phyloP scores from a whole-genome alignment of 2,797 vertebrate species.

The Diplodus sargus region DNA sequence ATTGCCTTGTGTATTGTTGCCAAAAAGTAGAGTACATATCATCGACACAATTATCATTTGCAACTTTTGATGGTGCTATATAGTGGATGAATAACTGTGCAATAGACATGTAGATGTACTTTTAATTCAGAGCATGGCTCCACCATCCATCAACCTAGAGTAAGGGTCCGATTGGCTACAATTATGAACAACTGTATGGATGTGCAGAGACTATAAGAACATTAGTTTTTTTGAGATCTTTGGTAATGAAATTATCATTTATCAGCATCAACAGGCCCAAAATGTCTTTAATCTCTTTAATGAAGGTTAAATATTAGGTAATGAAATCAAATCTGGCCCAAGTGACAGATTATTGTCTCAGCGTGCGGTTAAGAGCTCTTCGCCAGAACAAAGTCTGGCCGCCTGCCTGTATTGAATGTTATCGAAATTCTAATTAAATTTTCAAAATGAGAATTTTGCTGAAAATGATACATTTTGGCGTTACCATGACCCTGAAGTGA shows the following conservation, averaged over 20 bases:
- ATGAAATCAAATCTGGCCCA: slow-evolving; percentile 50
- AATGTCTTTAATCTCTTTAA: slow-evolving; percentile 15
- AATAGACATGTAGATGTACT: too few relatives aligned
- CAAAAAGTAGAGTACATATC: too few relatives aligned
- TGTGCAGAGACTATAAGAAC: too few relatives aligned
- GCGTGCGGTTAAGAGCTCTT: slow-evolving; percentile 14
- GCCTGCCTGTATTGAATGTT: slow-evolving; percentile 30
- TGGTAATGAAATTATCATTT: slow-evolving; percentile 1
- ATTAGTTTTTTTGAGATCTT: too few relatives aligned
- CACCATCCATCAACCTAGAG: too few relatives aligned
- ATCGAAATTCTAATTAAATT: slow-evolving; percentile 45
- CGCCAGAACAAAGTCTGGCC: slow-evolving; percentile 38
- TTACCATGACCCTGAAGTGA: slow-evolving; percentile 29
- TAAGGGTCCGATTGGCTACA: too few relatives aligned
- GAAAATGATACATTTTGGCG: slow-evolving; percentile 35
- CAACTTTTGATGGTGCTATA: too few relatives aligned
- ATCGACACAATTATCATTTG: too few relatives aligned
- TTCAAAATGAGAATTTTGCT: slow-evolving; percentile 40
- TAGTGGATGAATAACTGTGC: too few relatives aligned
- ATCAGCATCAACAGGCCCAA: neutral
- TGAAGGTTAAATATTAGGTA: slow-evolving; percentile 30
- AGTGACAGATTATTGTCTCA: slow-evolving; percentile 30
- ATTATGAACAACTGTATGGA: too few relatives aligned
- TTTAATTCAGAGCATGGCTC: too few relatives aligned
- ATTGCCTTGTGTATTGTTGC: too few relatives aligned